A percentile compares a stretch with the other conserved stretches of the same genome.
Conservation (phyloP, 2,797 vertebrate species). For the Bradypus variegatus region DNA sequence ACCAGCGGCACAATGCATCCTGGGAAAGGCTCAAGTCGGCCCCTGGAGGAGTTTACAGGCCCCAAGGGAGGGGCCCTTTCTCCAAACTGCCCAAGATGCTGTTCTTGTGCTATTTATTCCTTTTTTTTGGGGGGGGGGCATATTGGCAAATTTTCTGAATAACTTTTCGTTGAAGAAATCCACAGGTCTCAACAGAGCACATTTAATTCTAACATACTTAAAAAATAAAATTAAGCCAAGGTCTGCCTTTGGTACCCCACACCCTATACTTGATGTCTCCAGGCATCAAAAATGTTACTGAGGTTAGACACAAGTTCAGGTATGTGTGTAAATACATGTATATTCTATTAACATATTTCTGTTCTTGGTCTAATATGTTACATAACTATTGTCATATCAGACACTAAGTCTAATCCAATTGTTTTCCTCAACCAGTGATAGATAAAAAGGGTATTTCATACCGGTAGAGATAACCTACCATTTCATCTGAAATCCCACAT, state of each 20-base stretch:
- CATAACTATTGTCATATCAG: neutral
- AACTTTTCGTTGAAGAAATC: neutral
- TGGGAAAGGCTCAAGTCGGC: neutral
- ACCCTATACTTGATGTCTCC: neutral
- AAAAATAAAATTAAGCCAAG: neutral
- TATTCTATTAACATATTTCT: neutral
- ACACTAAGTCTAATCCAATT: neutral
- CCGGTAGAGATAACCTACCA: neutral
- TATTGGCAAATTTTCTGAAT: neutral
- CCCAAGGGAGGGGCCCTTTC: neutral
- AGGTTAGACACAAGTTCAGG: neutral
- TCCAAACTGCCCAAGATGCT: neutral
- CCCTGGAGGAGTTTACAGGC: neutral
- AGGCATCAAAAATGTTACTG: neutral
- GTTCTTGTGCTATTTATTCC: neutral
- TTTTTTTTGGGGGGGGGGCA: neutral
- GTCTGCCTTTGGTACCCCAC: neutral
- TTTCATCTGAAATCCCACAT: conserved; percentile 30
- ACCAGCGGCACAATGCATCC: neutral
- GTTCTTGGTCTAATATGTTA: neutral
- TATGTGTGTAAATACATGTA: too few relatives aligned
- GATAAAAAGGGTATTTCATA: neutral
- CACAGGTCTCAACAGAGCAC: neutral
- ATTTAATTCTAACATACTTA: neutral
- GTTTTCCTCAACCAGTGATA: neutral